Conservation (phyloP, 2,888 invertebrate species). For the Thera britannica region DNA sequence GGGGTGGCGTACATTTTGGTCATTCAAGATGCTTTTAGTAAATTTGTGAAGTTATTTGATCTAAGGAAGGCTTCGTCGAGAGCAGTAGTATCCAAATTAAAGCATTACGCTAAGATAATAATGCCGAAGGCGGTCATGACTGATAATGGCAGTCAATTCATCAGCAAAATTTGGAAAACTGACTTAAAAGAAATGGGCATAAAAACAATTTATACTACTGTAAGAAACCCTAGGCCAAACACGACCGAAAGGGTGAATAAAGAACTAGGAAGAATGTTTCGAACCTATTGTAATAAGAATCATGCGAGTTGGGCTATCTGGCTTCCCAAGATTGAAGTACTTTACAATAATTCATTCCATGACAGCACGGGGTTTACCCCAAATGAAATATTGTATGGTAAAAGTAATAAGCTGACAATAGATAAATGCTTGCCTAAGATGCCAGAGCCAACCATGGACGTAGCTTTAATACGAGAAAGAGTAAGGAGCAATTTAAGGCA, state of each 20-base stretch:
- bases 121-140: conserved; percentile 29
- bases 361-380: conserved; percentile 37
- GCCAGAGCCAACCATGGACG: background rate
- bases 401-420: background rate
- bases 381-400: background rate
- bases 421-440: background rate
- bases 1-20: conserved; percentile 37
- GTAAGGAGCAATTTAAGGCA: background rate
- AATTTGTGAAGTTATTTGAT: conserved; percentile 31
- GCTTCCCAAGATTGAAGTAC: conserved; percentile 30
- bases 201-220: conserved; percentile 33
- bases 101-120: conserved; percentile 28
- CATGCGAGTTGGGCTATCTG: conserved; percentile 36
- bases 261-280: conserved; percentile 38
- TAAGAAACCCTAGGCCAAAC: conserved; percentile 42
- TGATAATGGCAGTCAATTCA: conserved; percentile 38
- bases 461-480: background rate
- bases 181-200: conserved; percentile 14
- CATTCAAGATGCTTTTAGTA: conserved; percentile 40
- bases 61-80: conserved; percentile 17
- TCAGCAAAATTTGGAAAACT: conserved; percentile 18
- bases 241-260: conserved; percentile 40
- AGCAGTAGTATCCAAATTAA: conserved; percentile 22
- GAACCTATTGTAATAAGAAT: conserved; percentile 36
- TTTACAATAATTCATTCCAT: conserved; percentile 42